Evolutionary conservation across 2,113 vertebrate genomes (phyloP).

Genomic region (Madoqua kirkii): DNA sequence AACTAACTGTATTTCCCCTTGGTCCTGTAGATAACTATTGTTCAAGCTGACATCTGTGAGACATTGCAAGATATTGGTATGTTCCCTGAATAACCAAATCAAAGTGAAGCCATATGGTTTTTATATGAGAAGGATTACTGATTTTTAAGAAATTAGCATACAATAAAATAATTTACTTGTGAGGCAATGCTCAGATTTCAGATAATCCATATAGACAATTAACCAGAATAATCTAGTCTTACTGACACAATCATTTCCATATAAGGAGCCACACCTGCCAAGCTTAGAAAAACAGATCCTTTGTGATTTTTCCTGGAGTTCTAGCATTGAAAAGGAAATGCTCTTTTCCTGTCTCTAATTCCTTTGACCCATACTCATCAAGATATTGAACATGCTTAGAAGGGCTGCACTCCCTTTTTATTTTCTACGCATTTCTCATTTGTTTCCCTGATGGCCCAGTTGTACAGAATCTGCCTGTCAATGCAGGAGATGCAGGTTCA

Average conservation of each 20-base stretch:
- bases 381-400: not conserved
- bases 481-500: not conserved
- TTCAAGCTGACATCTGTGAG: not conserved
- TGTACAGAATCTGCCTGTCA: not conserved
- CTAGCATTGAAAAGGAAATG: not conserved
- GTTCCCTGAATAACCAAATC: conserved; percentile 20
- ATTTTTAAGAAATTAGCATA: conserved; percentile 54
- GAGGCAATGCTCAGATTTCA: conserved; percentile 57
- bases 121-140: conserved; percentile 11
- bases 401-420: not conserved
- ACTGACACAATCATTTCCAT: conserved; percentile 50
- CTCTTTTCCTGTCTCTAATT: conserved; percentile 14
- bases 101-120: conserved; percentile 36
- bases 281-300: conserved; percentile 49
- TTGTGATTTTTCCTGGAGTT: conserved; percentile 38
- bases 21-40: not conserved
- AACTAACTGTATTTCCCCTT: not conserved
- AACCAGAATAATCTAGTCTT: conserved; percentile 46
- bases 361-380: not conserved
- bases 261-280: conserved; percentile 48
- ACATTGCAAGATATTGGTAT: not conserved
- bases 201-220: conserved; percentile 47
- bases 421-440: not conserved
- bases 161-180: conserved; percentile 40
- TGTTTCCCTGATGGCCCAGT: not conserved